Percentiles rank a stretch among this genome's conserved stretches.
phyloP scores from a whole-genome alignment of 2,797 vertebrate genomes.

The Austrolebias charrua region DNA sequence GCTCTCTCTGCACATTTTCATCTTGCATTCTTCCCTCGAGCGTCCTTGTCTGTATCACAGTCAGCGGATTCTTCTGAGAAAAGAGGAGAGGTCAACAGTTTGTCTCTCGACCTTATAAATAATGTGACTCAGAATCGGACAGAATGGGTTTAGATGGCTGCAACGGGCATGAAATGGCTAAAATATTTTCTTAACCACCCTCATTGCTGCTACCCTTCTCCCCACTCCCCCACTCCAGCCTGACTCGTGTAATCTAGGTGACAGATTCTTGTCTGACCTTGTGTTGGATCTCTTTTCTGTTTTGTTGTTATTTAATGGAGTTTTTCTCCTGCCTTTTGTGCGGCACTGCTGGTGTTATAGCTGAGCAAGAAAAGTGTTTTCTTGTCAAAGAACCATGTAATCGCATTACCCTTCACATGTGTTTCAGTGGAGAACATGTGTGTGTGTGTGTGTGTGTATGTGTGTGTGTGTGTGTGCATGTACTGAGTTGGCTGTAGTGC shows the following conservation, averaged over 20 bases:
- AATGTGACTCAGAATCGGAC: slow-evolving; percentile 70
- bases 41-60: slow-evolving; percentile 64
- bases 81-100: slow-evolving; percentile 74
- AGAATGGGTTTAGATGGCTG: slow-evolving; percentile 63
- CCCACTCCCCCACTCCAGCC: slow-evolving; percentile 8
- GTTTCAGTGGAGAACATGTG: slow-evolving; percentile 67
- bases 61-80: slow-evolving; percentile 59
- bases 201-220: background rate
- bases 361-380: slow-evolving; percentile 62
- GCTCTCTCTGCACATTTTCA: slow-evolving; percentile 4
- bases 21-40: slow-evolving; percentile 53
- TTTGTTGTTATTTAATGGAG: slow-evolving; percentile 48
- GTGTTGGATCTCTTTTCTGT: slow-evolving; percentile 35
- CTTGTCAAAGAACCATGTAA: slow-evolving; percentile 72
- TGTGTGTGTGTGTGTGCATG: slow-evolving; percentile 36
- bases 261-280: slow-evolving; percentile 62
- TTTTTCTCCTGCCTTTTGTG: slow-evolving; percentile 28
- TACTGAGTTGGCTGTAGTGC: slow-evolving; percentile 28
- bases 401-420: slow-evolving; percentile 70
- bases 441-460: too few species aligned
- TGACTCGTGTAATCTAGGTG: slow-evolving; percentile 61
- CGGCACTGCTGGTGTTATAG: slow-evolving; percentile 54
- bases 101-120: slow-evolving; percentile 75
- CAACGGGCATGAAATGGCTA: slow-evolving; percentile 49
- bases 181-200: slow-evolving; percentile 56